Evolutionary conservation across 2,797 vertebrate species (phyloP).

Genomic region (Ceyx erithaca): DNA sequence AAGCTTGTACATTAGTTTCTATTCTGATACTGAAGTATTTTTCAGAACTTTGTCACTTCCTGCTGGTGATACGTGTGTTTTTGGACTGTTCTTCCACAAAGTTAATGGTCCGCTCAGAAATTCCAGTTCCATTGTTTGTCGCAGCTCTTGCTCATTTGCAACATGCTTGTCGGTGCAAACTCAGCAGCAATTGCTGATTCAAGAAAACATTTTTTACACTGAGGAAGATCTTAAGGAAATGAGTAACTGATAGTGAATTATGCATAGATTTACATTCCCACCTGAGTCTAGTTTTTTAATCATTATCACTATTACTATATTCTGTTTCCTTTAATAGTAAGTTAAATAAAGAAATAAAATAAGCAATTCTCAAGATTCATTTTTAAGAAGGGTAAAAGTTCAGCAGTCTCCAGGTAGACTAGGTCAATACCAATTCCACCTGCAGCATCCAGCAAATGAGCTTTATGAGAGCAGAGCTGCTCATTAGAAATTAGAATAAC

Average conservation of each 20-base stretch:
- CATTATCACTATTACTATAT: not conserved
- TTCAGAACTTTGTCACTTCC: not conserved
- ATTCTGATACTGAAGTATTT: not conserved
- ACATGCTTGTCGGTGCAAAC: not conserved
- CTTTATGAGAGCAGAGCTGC: not conserved
- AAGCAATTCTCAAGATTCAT: not conserved
- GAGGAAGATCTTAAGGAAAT: not conserved
- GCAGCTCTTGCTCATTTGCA: not conserved
- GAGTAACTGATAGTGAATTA: slow-evolving; percentile 14
- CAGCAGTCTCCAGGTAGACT: not conserved
- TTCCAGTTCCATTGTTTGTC: not conserved
- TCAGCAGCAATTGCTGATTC: not conserved
- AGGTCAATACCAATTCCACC: not conserved
- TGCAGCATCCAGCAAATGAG: not conserved
- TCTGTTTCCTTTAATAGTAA: not conserved
- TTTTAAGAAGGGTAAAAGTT: slow-evolving; percentile 8
- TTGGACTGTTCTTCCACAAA: not conserved
- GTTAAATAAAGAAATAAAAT: not conserved
- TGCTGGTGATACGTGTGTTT: accelerated
- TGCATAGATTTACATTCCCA: not conserved
- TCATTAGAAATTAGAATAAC: not conserved
- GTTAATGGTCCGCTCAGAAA: not conserved
- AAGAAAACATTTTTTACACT: not conserved
- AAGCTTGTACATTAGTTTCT: not conserved
- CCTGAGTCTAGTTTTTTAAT: not conserved